Evolutionary conservation across 2,797 vertebrate species (phyloP).

Genomic region (Nasua narica): DNA sequence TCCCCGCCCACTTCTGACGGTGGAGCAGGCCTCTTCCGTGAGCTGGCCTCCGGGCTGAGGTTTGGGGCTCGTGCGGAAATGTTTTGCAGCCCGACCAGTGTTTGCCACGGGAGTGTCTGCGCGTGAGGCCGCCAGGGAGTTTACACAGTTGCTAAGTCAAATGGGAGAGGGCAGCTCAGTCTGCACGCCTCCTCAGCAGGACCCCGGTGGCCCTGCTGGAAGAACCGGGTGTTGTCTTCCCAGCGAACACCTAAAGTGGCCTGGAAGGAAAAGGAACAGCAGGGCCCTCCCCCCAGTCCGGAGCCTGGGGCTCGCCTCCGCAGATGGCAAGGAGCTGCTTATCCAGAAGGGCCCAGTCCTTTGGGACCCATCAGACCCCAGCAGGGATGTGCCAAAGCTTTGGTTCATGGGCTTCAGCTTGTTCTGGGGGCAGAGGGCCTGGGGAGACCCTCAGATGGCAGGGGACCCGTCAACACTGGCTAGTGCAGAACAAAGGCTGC

Average conservation of each 20-base stretch:
- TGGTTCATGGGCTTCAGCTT: rapidly evolving
- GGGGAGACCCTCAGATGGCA: background rate
- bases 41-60: background rate
- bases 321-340: background rate
- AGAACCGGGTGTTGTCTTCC: background rate
- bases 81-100: background rate
- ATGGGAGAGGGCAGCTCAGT: background rate
- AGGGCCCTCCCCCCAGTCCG: background rate
- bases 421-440: background rate
- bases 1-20: background rate
- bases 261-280: background rate
- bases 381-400: background rate
- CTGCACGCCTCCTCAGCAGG: background rate
- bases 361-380: background rate
- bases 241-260: background rate
- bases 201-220: background rate
- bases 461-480: rapidly evolving
- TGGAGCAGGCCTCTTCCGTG: rapidly evolving
- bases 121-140: background rate
- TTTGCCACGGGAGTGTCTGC: background rate
- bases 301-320: rapidly evolving
- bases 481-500: background rate
- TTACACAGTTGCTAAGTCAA: background rate
- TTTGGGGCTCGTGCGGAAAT: background rate
- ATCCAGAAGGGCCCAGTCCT: background rate